phyloP scores from a whole-genome alignment of 2,797 vertebrate genomes.

The Amblyraja radiata region DNA sequence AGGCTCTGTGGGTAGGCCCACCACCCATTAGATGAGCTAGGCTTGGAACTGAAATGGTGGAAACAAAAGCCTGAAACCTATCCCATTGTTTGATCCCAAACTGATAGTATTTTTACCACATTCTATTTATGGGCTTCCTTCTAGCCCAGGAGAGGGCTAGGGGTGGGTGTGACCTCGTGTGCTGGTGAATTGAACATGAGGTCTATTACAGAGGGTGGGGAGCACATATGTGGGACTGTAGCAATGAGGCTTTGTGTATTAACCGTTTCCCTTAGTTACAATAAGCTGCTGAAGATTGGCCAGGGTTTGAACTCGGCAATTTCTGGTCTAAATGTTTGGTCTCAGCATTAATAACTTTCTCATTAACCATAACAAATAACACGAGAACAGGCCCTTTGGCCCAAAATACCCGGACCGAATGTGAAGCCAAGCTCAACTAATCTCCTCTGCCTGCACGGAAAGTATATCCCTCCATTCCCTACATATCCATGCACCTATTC shows the following conservation, averaged over 20 bases:
- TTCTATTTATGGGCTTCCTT: not conserved
- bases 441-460: no score
- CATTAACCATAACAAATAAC: not conserved
- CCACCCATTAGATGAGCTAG: not conserved
- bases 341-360: not conserved
- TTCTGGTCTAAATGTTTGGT: not conserved
- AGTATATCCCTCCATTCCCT: no score
- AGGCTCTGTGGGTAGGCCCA: no score
- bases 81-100: not conserved
- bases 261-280: not conserved
- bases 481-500: no score
- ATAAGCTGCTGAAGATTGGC: not conserved
- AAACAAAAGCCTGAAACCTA: not conserved
- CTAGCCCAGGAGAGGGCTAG: no score
- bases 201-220: not conserved
- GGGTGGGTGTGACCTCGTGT: not conserved
- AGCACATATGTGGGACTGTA: not conserved
- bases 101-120: not conserved
- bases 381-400: no score
- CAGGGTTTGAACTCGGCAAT: not conserved
- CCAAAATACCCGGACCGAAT: no score
- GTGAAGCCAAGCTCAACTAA: no score
- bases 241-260: no score
- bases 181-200: not conserved
- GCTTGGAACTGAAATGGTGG: not conserved